Conservation (phyloP, 1,140 invertebrate genomes). For the Bombus consobrinus region DNA sequence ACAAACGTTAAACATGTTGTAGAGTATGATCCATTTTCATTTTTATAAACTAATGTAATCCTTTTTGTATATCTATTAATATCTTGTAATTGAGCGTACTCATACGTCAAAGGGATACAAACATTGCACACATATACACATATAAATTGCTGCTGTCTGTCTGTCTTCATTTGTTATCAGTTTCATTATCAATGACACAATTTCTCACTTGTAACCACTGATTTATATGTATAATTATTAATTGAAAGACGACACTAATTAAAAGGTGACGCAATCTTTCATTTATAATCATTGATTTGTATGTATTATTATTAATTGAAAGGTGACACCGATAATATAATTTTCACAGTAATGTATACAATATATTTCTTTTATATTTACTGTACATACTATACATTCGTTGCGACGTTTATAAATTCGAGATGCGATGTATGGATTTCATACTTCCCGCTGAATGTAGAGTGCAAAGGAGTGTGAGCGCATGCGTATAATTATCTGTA, state of each 20-base stretch:
- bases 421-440: not conserved
- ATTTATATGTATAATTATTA: not conserved
- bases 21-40: slow-evolving; percentile 23
- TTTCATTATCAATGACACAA: not conserved
- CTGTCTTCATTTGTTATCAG: not conserved
- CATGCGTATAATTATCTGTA: slow-evolving; percentile 15
- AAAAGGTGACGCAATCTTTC: not conserved
- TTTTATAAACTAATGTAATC: slow-evolving; percentile 2
- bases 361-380: not conserved
- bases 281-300: not conserved
- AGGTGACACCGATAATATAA: not conserved
- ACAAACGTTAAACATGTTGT: not conserved
- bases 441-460: not conserved
- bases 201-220: not conserved
- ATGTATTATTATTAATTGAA: not conserved
- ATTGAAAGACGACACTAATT: not conserved
- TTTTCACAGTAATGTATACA: not conserved
- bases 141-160: not conserved
- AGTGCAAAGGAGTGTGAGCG: not conserved
- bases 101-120: not conserved
- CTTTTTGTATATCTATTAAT: slow-evolving; percentile 18
- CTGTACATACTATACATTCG: not conserved
- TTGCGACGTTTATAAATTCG: not conserved
- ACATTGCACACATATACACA: not conserved
- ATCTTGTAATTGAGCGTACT: slow-evolving; percentile 38